These are phyloP conservation scores for Pogonophryne albipinna DNA, from an alignment of 2,797 vertebrate genomes.

Conservation along the genomic window DNA sequence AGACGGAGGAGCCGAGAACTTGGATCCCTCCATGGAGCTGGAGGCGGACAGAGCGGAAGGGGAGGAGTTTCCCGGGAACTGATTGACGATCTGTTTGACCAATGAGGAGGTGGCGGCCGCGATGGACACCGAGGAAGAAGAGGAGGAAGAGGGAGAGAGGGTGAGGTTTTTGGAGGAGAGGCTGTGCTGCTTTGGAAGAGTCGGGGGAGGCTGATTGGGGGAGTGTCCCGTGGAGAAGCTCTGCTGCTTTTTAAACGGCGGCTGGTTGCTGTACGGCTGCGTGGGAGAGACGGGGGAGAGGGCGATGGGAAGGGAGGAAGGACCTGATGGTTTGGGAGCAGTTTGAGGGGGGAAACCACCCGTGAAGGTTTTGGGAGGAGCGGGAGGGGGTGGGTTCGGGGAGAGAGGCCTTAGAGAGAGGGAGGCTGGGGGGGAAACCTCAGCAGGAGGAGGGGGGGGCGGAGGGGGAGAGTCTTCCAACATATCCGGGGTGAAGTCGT, in stretches of 20 bases:
- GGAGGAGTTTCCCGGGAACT: constrained; percentile 87
- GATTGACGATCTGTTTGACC: constrained; percentile 94
- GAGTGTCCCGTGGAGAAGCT: constrained; percentile 85
- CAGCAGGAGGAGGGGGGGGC: constrained; percentile 68
- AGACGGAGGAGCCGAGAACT: constrained; percentile 85
- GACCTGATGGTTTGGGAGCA: constrained; percentile 79
- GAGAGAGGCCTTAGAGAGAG: constrained; percentile 75
- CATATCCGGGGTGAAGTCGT: constrained; percentile 71
- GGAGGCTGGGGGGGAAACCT: constrained; percentile 79
- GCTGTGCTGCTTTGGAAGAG: constrained; percentile 93
- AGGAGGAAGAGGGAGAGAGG: constrained; percentile 80
- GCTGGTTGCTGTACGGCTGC: constrained; percentile 51
- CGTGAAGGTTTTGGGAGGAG: constrained; percentile 88
- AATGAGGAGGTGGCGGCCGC: constrained; percentile 85
- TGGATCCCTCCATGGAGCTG: constrained; percentile 78
- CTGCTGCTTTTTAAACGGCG: constrained; percentile 88
- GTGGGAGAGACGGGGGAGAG: constrained; percentile 72
- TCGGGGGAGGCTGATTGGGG: constrained; percentile 88
- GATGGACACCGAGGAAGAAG: constrained; percentile 81
- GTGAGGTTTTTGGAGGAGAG: constrained; percentile 88
- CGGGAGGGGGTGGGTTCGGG: constrained; percentile 76
- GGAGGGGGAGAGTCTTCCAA: constrained; percentile 62
- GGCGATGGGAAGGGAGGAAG: constrained; percentile 73
- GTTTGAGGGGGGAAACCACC: constrained; percentile 85
- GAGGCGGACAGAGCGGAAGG: constrained; percentile 73